These are phyloP conservation scores for Hafferia zeledoni DNA, from an alignment of 2,797 vertebrate species.

Conservation along the genomic window DNA sequence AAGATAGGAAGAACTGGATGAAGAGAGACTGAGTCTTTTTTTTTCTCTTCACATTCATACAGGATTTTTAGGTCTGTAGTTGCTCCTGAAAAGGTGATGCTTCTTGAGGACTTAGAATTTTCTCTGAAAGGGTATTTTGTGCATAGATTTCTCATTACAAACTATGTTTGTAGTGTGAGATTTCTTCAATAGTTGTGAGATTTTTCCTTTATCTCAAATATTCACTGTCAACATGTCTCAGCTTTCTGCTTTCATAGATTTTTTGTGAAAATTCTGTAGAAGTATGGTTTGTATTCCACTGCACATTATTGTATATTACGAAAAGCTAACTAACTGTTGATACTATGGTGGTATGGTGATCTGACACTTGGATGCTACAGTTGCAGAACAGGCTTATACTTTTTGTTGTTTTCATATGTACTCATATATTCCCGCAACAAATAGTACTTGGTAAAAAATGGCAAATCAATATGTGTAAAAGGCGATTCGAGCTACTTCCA, in stretches of 20 bases:
- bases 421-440: background rate
- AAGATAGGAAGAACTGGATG: background rate
- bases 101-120: background rate
- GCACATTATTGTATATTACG: background rate
- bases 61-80: background rate
- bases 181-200: background rate
- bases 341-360: background rate
- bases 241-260: background rate
- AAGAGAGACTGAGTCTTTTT: background rate
- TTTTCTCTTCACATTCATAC: background rate
- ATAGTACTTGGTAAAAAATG: background rate
- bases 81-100: background rate
- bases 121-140: background rate
- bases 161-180: background rate
- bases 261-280: background rate
- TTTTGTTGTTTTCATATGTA: background rate
- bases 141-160: background rate
- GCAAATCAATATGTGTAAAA: background rate
- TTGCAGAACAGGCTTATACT: background rate
- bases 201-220: background rate
- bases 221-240: background rate
- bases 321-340: background rate
- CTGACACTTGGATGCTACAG: background rate
- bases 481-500: background rate
- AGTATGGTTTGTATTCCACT: background rate